Conservation (phyloP, 2,797 vertebrate species). For the Meriones psammophilus region DNA sequence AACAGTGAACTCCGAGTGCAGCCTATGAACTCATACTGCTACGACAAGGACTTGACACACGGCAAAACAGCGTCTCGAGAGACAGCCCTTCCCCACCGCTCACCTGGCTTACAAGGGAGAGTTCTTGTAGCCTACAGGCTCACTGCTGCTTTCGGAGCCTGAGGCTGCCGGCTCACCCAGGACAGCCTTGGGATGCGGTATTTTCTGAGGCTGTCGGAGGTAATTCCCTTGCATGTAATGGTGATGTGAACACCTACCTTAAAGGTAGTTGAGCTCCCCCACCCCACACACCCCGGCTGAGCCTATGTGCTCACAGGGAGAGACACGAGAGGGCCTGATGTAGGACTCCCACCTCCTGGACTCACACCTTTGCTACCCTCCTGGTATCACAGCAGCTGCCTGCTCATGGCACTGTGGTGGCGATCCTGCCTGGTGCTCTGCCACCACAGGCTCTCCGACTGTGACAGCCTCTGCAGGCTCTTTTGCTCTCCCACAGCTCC, state of each 20-base stretch:
- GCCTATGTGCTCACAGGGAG: not conserved
- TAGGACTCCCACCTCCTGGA: not conserved
- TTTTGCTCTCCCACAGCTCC: not conserved
- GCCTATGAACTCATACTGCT: not conserved
- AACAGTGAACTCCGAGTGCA: not conserved
- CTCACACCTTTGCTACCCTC: too few species aligned
- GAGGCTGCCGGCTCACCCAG: not conserved
- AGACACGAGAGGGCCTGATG: not conserved
- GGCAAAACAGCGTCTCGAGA: not conserved
- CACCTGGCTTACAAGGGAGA: not conserved
- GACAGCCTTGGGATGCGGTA: not conserved
- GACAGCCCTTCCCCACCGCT: not conserved
- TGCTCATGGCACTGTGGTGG: not conserved
- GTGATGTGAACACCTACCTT: not conserved
- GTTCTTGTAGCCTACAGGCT: not conserved
- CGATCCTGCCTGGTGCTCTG: not conserved
- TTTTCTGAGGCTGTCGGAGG: not conserved
- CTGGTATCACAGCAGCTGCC: not conserved
- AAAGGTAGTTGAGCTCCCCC: not conserved
- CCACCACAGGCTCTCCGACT: not conserved
- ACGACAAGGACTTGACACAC: not conserved
- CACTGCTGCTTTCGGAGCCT: fast-evolving
- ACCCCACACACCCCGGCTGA: not conserved
- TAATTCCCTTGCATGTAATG: not conserved
- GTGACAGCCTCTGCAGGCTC: not conserved